phyloP scores from a whole-genome alignment of 2,888 invertebrate species.

The Cosmia trapezina region DNA sequence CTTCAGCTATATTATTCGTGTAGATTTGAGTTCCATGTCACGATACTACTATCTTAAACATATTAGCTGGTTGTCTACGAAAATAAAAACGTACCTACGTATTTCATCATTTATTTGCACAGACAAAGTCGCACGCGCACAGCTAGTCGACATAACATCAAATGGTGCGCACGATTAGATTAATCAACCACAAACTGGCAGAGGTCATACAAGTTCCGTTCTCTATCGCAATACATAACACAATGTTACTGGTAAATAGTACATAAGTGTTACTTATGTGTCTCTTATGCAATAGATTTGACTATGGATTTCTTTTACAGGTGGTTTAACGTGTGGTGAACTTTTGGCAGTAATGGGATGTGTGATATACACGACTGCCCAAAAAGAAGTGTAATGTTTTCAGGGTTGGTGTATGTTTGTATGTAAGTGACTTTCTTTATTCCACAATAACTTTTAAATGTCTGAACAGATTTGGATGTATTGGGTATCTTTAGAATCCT shows the following conservation, averaged over 20 bases:
- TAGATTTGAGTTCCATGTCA: not conserved
- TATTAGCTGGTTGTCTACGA: no score
- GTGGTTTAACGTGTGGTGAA: not conserved
- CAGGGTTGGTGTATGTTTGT: no score
- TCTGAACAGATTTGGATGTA: not conserved
- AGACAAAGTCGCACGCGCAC: not conserved
- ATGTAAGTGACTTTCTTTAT: no score
- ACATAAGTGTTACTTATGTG: conserved; percentile 9
- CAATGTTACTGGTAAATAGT: conserved; percentile 2
- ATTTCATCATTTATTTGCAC: not conserved
- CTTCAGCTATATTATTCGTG: no score
- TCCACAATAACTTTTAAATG: not conserved
- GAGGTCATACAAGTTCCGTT: conserved; percentile 50
- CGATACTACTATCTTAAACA: not conserved
- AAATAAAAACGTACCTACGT: not conserved
- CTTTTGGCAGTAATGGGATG: not conserved
- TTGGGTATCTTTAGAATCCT: not conserved
- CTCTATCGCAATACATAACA: conserved; percentile 42
- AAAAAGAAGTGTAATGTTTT: no score
- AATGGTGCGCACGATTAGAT: conserved; percentile 46
- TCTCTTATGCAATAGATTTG: conserved; percentile 20
- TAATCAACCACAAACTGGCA: conserved; percentile 40
- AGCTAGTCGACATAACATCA: conserved; percentile 16
- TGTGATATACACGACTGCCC: not conserved
- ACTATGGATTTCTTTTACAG: conserved; percentile 5